Percentiles rank a stretch among this genome's conserved stretches.
These are phyloP conservation scores for Rhingia rostrata DNA, from an alignment of 2,888 invertebrate genomes.

Conservation along the genomic window DNA sequence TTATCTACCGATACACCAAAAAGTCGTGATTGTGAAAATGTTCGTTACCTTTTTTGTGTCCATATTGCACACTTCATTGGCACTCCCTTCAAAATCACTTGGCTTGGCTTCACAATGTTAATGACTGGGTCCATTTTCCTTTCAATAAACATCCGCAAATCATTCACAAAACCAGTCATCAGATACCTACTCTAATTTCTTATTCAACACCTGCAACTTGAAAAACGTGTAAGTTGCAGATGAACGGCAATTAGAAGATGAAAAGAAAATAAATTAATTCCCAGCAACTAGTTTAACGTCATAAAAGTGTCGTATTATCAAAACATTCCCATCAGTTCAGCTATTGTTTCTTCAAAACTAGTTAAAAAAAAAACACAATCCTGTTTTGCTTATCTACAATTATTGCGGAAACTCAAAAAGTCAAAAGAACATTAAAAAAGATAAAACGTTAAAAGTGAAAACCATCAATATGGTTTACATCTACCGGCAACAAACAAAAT, in stretches of 20 bases:
- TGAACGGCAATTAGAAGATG: not conserved
- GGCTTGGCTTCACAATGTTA: too few relatives aligned
- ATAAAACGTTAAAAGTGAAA: conserved; percentile 34
- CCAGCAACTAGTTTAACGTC: conserved; percentile 4
- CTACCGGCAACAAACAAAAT: not conserved
- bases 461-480: not conserved
- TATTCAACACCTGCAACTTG: not conserved
- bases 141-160: too few relatives aligned
- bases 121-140: too few relatives aligned
- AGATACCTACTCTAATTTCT: not conserved
- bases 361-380: conserved; percentile 2
- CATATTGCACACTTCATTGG: too few relatives aligned
- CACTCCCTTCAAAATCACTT: too few relatives aligned
- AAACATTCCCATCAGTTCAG: conserved; percentile 1
- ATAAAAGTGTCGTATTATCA: conserved; percentile 11
- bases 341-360: not conserved
- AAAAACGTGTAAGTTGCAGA: not conserved
- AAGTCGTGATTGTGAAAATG: too few relatives aligned
- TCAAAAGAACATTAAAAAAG: conserved; percentile 4
- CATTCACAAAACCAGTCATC: too few relatives aligned
- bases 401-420: not conserved
- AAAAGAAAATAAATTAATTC: conserved; percentile 9
- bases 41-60: too few relatives aligned
- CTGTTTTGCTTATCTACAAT: not conserved
- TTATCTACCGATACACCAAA: too few relatives aligned